A percentile compares a stretch with the other conserved stretches of the same genome.
Evolutionary conservation across 2,113 vertebrate species (phyloP).

Genomic region (Mellivora capensis): DNA sequence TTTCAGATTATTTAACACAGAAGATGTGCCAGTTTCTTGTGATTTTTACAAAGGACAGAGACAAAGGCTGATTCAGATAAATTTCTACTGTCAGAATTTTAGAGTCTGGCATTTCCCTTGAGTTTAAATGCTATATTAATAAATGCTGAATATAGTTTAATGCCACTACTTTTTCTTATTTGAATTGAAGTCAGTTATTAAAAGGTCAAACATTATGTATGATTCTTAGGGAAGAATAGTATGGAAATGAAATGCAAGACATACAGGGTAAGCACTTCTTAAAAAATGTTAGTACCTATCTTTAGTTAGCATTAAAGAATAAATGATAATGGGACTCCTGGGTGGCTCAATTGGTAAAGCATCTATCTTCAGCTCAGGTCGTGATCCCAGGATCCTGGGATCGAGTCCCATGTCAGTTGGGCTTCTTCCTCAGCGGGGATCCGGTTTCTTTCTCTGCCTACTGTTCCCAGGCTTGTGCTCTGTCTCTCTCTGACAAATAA

Average conservation of each 20-base stretch:
- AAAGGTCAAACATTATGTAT: slow-evolving; percentile 55
- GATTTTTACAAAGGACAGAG: slow-evolving; percentile 16
- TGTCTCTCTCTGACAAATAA: too few species aligned
- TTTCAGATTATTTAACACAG: neutral
- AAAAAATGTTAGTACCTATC: neutral
- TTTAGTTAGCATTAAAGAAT: neutral
- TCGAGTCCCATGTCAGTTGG: too few species aligned
- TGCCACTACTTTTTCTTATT: slow-evolving; percentile 57
- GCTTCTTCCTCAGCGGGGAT: too few species aligned
- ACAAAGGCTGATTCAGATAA: slow-evolving; percentile 13
- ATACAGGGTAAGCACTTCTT: neutral
- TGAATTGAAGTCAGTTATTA: slow-evolving; percentile 49
- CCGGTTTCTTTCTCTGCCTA: too few species aligned
- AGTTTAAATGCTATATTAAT: slow-evolving; percentile 53
- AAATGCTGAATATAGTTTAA: slow-evolving; percentile 28
- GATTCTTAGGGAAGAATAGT: neutral
- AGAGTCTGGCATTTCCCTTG: slow-evolving; percentile 48
- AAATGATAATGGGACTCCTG: neutral
- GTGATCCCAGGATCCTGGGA: too few species aligned
- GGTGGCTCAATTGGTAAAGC: too few species aligned
- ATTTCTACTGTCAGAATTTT: slow-evolving; percentile 45
- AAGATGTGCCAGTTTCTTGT: neutral
- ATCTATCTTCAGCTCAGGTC: too few species aligned
- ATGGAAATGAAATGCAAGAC: neutral
- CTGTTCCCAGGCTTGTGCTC: too few species aligned